Percentiles rank a stretch among this genome's conserved stretches.
phyloP scores from a whole-genome alignment of 2,888 invertebrate genomes.

The Nomada ruficornis region DNA sequence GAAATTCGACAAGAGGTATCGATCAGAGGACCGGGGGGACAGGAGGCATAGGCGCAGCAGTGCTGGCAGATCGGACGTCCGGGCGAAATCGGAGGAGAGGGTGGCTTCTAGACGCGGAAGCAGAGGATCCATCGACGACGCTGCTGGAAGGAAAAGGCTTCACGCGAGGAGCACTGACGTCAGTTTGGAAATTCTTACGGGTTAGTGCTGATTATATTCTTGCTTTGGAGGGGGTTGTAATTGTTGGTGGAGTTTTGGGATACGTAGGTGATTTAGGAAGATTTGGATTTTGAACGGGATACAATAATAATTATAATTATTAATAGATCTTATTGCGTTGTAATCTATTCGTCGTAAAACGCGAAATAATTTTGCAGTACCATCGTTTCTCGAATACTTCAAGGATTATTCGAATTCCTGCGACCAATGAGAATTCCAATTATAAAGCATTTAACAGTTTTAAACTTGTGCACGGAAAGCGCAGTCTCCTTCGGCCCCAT shows the following conservation, averaged over 20 bases:
- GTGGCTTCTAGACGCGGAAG: constrained; percentile 75
- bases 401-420: background rate
- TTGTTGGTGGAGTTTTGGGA: background rate
- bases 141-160: constrained; percentile 74
- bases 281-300: too few relatives aligned
- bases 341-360: too few relatives aligned
- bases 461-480: background rate
- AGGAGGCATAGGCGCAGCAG: constrained; percentile 86
- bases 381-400: background rate
- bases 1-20: constrained; percentile 91
- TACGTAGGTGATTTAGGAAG: too few relatives aligned
- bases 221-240: background rate
- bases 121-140: constrained; percentile 78
- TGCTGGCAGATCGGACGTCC: constrained; percentile 89
- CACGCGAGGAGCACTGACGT: constrained; percentile 89
- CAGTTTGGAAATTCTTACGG: constrained; percentile 85
- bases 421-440: background rate
- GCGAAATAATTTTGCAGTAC: too few relatives aligned
- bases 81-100: constrained; percentile 88
- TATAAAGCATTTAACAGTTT: background rate
- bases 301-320: too few relatives aligned
- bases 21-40: constrained; percentile 91
- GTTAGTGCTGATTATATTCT: constrained; percentile 59
- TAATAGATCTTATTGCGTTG: too few relatives aligned
- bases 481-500: background rate